Evolutionary conservation across 2,113 vertebrate genomes (phyloP).

Genomic region (Boulengeromyrus knoepffleri): DNA sequence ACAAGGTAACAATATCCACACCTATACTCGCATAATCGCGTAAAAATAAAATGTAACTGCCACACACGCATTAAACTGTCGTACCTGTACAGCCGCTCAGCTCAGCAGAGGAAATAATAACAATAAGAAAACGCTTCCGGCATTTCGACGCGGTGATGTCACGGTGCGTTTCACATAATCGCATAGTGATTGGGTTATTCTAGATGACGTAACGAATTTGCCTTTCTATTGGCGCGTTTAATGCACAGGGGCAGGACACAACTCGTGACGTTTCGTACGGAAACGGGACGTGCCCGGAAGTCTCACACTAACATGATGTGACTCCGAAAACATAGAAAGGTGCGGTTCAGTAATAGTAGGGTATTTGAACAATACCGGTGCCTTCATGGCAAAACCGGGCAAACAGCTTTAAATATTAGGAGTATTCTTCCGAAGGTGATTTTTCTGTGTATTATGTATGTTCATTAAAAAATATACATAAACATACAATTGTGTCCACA

Average conservation of each 20-base stretch:
- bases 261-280: constrained; percentile 7
- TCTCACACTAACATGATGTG: constrained; percentile 21
- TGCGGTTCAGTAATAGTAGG: background rate
- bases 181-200: constrained; percentile 18
- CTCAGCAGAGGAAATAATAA: constrained; percentile 29
- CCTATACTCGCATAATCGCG: background rate
- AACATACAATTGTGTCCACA: background rate
- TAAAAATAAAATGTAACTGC: background rate
- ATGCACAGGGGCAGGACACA: background rate
- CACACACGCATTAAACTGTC: background rate
- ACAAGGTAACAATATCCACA: background rate
- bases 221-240: constrained; percentile 15
- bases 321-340: background rate
- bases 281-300: background rate
- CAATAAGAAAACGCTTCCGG: constrained; percentile 24
- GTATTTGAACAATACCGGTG: background rate
- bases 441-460: background rate
- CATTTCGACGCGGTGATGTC: background rate
- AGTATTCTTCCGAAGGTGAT: background rate
- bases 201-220: constrained; percentile 12
- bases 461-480: background rate
- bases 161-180: background rate
- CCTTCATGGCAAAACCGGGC: background rate
- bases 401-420: background rate
- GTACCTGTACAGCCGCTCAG: background rate